Conservation (phyloP, 2,888 invertebrate genomes). For the Nesidiocoris tenuis region DNA sequence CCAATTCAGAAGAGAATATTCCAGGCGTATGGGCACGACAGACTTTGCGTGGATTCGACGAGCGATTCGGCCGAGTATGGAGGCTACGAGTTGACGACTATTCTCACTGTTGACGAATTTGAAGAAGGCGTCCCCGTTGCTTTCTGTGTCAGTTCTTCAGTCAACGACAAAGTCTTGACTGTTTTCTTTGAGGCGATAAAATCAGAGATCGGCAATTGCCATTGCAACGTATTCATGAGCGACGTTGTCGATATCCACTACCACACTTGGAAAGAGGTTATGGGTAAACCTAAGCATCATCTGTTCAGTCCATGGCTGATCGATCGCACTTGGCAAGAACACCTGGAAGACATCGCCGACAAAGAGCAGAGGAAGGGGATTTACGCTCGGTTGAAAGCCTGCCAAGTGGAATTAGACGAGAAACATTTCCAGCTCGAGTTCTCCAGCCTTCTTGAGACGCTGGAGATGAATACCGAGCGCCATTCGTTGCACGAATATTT, state of each 20-base stretch:
- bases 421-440: constrained; percentile 2
- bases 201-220: not conserved
- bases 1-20: constrained; percentile 2
- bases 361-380: not conserved
- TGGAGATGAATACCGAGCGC: not conserved
- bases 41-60: constrained; percentile 7
- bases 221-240: not conserved
- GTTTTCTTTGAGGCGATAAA: not conserved
- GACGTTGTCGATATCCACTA: not conserved
- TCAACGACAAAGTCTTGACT: not conserved
- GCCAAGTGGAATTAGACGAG: constrained; percentile 6
- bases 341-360: not conserved
- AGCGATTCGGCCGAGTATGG: not conserved
- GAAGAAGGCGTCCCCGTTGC: constrained; percentile 19
- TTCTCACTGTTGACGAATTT: constrained; percentile 8
- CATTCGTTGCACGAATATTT: not conserved
- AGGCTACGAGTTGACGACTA: constrained; percentile 12
- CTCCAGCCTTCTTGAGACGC: not conserved
- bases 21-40: not conserved
- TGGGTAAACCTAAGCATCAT: not conserved
- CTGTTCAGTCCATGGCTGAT: constrained; percentile 11
- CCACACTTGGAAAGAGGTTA: constrained; percentile 5
- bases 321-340: constrained; percentile 1
- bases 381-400: constrained; percentile 10
- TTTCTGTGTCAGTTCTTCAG: constrained; percentile 10